phyloP scores from a whole-genome alignment of 2,797 vertebrate species.

The Adrianichthys oophorus region DNA sequence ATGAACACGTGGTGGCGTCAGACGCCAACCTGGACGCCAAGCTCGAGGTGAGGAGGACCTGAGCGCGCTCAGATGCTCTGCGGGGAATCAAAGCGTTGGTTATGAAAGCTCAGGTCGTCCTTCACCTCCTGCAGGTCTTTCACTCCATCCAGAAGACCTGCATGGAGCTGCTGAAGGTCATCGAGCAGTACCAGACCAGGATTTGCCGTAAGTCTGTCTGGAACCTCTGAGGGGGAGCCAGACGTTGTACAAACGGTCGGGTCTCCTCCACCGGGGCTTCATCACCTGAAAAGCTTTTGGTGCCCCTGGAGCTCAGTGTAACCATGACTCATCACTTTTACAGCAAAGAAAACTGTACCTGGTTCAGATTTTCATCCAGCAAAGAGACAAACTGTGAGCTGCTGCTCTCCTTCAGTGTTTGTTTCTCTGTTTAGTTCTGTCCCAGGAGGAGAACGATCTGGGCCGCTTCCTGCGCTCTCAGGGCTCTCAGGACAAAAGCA shows the following conservation, averaged over 20 bases:
- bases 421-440: slow-evolving; percentile 80
- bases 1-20: slow-evolving; percentile 93
- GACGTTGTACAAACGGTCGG: background rate
- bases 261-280: no score
- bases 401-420: no score
- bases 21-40: slow-evolving; percentile 95
- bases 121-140: slow-evolving; percentile 83
- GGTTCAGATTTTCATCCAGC: no score
- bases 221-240: background rate
- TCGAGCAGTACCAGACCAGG: slow-evolving; percentile 94
- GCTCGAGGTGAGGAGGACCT: slow-evolving; percentile 84
- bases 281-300: no score
- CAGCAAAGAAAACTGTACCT: no score
- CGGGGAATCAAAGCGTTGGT: background rate
- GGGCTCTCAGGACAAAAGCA: slow-evolving; percentile 93
- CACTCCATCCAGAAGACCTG: slow-evolving; percentile 97
- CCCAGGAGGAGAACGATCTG: slow-evolving; percentile 97
- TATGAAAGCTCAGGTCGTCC: no score
- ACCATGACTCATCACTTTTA: no score
- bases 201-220: slow-evolving; percentile 86
- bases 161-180: slow-evolving; percentile 97
- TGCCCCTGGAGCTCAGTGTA: no score
- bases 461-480: slow-evolving; percentile 95
- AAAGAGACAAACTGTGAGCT: no score
- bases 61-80: background rate